These are phyloP conservation scores for Hylia prasina DNA, from an alignment of 2,113 vertebrate genomes.

Conservation along the genomic window DNA sequence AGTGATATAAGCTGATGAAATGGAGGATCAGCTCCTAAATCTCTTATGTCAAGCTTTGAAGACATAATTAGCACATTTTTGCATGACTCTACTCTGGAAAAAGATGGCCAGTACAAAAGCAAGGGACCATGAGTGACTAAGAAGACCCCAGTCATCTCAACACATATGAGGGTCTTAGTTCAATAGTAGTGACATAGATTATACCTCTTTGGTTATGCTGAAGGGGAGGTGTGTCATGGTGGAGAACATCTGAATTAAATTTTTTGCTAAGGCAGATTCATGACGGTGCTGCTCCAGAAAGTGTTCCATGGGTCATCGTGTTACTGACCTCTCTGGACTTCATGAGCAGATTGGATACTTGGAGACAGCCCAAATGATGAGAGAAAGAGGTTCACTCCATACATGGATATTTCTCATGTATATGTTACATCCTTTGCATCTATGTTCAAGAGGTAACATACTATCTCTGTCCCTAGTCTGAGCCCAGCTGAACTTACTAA, in stretches of 20 bases:
- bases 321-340: neutral
- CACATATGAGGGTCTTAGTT: accelerated
- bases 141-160: neutral
- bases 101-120: neutral
- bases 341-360: neutral
- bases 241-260: neutral
- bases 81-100: neutral
- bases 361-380: neutral
- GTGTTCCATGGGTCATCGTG: neutral
- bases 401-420: neutral
- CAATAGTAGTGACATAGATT: neutral
- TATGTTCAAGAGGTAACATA: neutral
- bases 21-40: neutral
- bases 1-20: neutral
- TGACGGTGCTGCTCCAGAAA: neutral
- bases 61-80: neutral
- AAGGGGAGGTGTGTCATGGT: neutral
- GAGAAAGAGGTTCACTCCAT: neutral
- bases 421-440: neutral
- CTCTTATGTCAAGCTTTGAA: neutral
- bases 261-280: neutral
- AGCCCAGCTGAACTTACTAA: neutral
- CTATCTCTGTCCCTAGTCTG: neutral
- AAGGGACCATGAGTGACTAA: neutral
- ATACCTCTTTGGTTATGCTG: neutral